Conservation (phyloP, 2,888 invertebrate species). For the Cosmorhoe ocellata region DNA sequence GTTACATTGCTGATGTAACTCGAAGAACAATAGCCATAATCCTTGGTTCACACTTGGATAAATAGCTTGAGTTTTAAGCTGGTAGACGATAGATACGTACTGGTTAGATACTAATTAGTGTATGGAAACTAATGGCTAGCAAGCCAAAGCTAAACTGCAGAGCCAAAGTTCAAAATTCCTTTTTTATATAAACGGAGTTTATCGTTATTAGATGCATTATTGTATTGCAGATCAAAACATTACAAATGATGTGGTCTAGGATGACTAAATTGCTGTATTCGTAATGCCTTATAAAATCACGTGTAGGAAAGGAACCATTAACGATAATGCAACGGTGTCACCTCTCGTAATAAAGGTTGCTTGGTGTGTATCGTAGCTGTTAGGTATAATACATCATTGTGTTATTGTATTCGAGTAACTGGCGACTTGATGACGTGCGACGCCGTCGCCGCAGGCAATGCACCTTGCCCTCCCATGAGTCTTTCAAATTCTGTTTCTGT, state of each 20-base stretch:
- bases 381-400: slow-evolving; percentile 13
- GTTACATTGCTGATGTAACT: slow-evolving; percentile 36
- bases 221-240: no score
- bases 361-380: slow-evolving; percentile 7
- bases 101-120: no score
- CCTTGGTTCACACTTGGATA: slow-evolving; percentile 68
- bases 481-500: slow-evolving; percentile 3
- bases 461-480: slow-evolving; percentile 7
- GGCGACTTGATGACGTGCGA: slow-evolving; percentile 3
- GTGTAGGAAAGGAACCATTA: slow-evolving; percentile 22
- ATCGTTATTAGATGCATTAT: no score
- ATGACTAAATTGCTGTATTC: no score
- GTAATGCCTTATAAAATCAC: slow-evolving; percentile 15
- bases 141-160: no score
- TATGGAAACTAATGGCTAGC: no score
- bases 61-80: slow-evolving; percentile 43
- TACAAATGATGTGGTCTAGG: no score
- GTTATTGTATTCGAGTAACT: slow-evolving; percentile 12
- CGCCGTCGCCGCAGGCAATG: slow-evolving; percentile 7
- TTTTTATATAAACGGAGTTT: no score
- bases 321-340: slow-evolving; percentile 26
- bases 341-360: slow-evolving; percentile 20
- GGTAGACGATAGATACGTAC: no score
- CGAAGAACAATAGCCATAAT: slow-evolving; percentile 44
- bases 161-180: no score